A percentile compares a stretch with the other conserved stretches of the same genome.
phyloP scores from a whole-genome alignment of 2,113 vertebrate species.

The Phylloscopus trochiloides region DNA sequence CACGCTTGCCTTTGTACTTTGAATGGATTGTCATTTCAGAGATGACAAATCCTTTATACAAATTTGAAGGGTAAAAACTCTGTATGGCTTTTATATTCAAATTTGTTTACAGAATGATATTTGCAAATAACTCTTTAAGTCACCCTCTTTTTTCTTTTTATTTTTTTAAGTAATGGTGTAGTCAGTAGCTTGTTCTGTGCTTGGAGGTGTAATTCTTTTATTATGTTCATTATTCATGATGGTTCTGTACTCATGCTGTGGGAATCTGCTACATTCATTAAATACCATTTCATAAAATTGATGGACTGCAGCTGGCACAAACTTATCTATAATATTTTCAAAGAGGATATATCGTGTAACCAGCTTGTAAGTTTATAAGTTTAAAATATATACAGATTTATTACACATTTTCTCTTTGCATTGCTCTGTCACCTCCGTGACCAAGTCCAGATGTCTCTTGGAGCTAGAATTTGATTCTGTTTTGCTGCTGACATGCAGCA shows the following conservation, averaged over 20 bases:
- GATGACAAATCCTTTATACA: conserved; percentile 39
- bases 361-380: conserved; percentile 1
- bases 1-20: conserved; percentile 28
- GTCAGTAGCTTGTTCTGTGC: conserved; percentile 26
- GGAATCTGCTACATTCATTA: conserved; percentile 65
- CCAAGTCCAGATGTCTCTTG: background rate
- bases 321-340: conserved; percentile 35
- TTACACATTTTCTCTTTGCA: background rate
- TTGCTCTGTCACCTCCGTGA: background rate
- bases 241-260: conserved; percentile 35
- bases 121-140: conserved; percentile 61
- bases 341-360: conserved; percentile 9
- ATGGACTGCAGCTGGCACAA: conserved; percentile 35
- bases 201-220: conserved; percentile 58
- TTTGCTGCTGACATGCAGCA: background rate
- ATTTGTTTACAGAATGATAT: conserved; percentile 63
- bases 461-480: background rate
- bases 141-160: background rate
- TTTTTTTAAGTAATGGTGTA: conserved; percentile 25
- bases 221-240: conserved; percentile 38
- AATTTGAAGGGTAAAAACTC: conserved; percentile 57
- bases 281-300: conserved; percentile 55
- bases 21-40: conserved; percentile 37
- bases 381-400: background rate
- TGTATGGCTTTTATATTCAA: conserved; percentile 64